These are phyloP conservation scores for Cyclopterus lumpus DNA, from an alignment of 2,797 vertebrate genomes.

Conservation along the genomic window DNA sequence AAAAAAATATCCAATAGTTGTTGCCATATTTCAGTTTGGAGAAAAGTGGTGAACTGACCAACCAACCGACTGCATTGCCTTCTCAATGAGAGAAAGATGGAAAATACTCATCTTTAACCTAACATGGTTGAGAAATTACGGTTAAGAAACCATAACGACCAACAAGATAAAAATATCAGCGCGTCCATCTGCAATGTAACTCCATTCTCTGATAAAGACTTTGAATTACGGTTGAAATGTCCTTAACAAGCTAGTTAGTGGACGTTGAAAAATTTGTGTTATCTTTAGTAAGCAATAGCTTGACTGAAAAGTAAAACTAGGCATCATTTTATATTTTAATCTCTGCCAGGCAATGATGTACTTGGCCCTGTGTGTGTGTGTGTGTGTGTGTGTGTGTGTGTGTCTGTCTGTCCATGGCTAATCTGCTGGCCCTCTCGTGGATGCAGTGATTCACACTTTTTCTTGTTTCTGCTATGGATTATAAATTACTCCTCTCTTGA, in stretches of 20 bases:
- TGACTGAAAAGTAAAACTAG: not conserved
- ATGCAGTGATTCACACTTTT: not conserved
- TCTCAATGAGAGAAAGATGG: not conserved
- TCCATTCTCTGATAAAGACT: not conserved
- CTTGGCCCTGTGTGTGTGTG: not conserved
- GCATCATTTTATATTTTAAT: not conserved
- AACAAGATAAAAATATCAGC: not conserved
- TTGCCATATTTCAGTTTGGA: not conserved
- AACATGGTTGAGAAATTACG: not conserved
- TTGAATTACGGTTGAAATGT: not conserved
- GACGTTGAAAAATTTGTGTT: too few species aligned
- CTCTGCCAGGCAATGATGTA: not conserved
- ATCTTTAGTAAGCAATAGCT: not conserved
- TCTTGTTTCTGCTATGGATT: not conserved
- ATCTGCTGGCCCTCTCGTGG: not conserved
- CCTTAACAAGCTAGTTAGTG: not conserved
- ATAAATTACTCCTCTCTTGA: not conserved
- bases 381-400: too few species aligned
- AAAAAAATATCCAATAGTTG: not conserved
- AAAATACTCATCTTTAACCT: not conserved
- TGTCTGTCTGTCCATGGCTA: too few species aligned
- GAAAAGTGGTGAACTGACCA: not conserved
- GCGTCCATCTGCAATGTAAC: too few species aligned
- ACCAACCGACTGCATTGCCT: not conserved
- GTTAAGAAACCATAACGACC: not conserved